Evolutionary conservation across 2,888 invertebrate genomes (phyloP), one percentile per base, ranked within the genome.

Genomic region (Amblyjoppa fuscipennis): DNA sequence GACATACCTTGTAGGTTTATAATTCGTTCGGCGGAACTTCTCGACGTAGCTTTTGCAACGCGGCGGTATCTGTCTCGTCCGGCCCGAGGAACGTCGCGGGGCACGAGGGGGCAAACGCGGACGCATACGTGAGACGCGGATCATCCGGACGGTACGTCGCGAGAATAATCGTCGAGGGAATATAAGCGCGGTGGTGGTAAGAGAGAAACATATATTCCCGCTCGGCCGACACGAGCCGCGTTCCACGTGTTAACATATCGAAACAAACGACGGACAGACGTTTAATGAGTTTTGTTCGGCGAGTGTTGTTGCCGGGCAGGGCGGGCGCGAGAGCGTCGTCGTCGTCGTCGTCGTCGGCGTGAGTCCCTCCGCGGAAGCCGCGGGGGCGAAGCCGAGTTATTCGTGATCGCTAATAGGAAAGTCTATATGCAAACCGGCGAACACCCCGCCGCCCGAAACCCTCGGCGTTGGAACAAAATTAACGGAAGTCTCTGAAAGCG

Each of bases 211-310:
- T 45, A 66, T 66, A 34, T 74, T 31, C 41, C 31, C 49, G 56
- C 28, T 66, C 71, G 69, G 75, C 34, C 56, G 61, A 76, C 59
- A 31, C 53, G 28, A 64, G 66, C 49, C 73, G 76, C 85, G 77
- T 85, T 87, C 74, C 83, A 80, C 78, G 82, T 84, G 86, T 80
- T 86, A 85, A 86, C 83, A 87, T 92, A 93, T 93, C 91, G 93
- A 91, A 93, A 92, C 91, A 90, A 93, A 92, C 92, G 91, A 92
- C 92, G 91, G 93, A 94, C 93, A 92, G 93, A 92, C 91, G 92
- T 92, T 93, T 94, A 93, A 93, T 93, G 92, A 93, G 93, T 93
- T 93, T 93, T 92, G 92, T 91, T 91, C 83, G 81, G 68, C 51
- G 82, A 82, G 45, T 78, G 85, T 85, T 82, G 81, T 70, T 78